Base-by-base conservation (phyloP, 2,113 vertebrate genomes). In the Chloebia gouldiae region DNA sequence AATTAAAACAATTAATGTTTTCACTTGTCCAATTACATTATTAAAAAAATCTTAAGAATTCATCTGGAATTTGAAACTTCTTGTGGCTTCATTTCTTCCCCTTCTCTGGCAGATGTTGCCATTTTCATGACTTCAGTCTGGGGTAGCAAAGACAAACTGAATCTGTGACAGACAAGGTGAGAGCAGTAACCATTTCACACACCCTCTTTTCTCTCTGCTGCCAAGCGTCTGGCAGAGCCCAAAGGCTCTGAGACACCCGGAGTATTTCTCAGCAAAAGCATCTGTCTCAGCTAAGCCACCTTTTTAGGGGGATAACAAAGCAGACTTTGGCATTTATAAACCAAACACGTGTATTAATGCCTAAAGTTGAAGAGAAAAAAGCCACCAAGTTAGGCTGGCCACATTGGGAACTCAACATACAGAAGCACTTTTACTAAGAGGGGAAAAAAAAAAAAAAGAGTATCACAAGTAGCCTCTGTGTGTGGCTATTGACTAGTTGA, bases 401-500 rank as follows among this genome's bases (percentile, higher is more conserved):
- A 53, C 31, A 11, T 0, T 31, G 27, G 60, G 72, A 82, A 49
- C 33, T 61, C 54, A 56, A 61, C 6, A 28, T 4, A 8, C 24
- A 65, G 35, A 15, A 80, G 59, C 27, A 83, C 28, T 80, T 92
- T 70, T 91, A 56, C 42, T 71, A 80, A 66, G 2, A 22, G 25
- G 12, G 9, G 1, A n/a, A n/a, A 30, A 59, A 33, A 1, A 37
- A n/a, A 30, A 59, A 33, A 28, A 35, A 28, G 45, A 1, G 0
- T 73, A 59, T 79, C 64, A 71, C 2, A 1, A 71, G 85, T n/a
- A 96, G 81, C 54, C 50, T 92, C 64, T 90, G 35, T 61, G 65
- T 90, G 76, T 81, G 89, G 69, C 72, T 98, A 98, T 98, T 96
- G 97, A 98, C 96, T 97, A 81, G 93, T 97, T 97, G 97, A 97